Evolutionary conservation across 2,888 invertebrate species (phyloP).

Genomic region (Phortica magna): DNA sequence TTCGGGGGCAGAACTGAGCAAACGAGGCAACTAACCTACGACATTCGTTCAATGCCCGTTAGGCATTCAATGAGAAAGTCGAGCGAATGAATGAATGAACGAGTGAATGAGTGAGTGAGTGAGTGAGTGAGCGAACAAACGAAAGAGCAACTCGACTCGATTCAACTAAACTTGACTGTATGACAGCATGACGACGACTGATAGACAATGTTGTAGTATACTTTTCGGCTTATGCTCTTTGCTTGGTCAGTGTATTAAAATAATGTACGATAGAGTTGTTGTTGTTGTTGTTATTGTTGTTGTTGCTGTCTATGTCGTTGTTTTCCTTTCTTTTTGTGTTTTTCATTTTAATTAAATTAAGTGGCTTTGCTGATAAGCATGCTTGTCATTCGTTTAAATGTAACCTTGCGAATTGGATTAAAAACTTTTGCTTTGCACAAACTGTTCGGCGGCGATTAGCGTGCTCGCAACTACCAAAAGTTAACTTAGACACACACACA

Average conservation of each 20-base stretch:
- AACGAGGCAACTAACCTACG: slow-evolving; percentile 39
- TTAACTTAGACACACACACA: not conserved
- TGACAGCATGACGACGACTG: not conserved
- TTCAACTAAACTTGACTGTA: too few species aligned
- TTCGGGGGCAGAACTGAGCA: slow-evolving; percentile 65
- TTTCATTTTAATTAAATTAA: slow-evolving; percentile 33
- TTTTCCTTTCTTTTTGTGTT: too few species aligned
- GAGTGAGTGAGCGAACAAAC: not conserved
- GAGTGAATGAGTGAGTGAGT: not conserved
- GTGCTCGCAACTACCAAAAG: not conserved
- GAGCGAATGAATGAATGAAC: not conserved
- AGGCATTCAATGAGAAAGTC: slow-evolving; percentile 45
- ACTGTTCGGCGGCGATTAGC: not conserved
- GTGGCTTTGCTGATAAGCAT: not conserved
- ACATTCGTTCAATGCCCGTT: slow-evolving; percentile 58
- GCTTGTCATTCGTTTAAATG: not conserved
- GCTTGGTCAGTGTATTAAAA: slow-evolving; percentile 14
- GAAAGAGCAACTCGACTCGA: not conserved
- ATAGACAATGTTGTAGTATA: slow-evolving; percentile 1
- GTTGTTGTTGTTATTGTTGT: too few species aligned
- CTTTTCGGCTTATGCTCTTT: slow-evolving; percentile 3
- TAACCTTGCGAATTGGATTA: slow-evolving; percentile 18
- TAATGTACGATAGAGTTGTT: not conserved
- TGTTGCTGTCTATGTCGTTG: too few species aligned
- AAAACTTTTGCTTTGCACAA: slow-evolving; percentile 5